Evolutionary conservation across 1,140 invertebrate genomes (phyloP).

Genomic region (Oppia nitens): DNA sequence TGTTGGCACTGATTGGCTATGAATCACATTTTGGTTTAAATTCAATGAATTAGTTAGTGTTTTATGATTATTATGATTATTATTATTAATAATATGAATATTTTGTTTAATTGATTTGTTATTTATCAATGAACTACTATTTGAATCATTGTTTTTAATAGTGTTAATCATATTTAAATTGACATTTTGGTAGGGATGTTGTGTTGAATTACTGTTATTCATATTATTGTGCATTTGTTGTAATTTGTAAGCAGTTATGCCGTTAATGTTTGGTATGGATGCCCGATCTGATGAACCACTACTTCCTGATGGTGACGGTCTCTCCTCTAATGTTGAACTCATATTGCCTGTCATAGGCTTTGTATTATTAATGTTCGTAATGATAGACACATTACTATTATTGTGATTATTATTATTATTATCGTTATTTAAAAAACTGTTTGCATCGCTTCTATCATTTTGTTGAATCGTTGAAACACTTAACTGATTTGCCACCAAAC

Average conservation of each 20-base stretch:
- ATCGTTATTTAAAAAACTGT: neutral
- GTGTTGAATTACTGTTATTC: neutral
- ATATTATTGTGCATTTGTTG: neutral
- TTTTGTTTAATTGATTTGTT: neutral
- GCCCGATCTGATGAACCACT: slow-evolving; percentile 11
- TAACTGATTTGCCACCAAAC: neutral
- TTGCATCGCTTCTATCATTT: neutral
- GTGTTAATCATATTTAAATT: neutral
- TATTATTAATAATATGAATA: neutral
- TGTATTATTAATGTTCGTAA: neutral
- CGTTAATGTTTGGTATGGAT: neutral
- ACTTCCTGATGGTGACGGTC: slow-evolving; percentile 16
- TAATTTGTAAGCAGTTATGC: neutral
- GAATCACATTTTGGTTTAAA: neutral
- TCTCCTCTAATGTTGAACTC: neutral
- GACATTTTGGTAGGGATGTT: neutral
- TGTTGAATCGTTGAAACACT: neutral
- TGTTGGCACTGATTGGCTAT: neutral
- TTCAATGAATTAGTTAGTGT: neutral
- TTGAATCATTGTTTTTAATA: neutral
- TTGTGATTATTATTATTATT: neutral
- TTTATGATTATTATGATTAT: too few relatives aligned
- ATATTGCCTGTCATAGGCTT: neutral
- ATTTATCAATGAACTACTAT: neutral
- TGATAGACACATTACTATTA: neutral